phyloP scores from a whole-genome alignment of 1,140 invertebrate species.

The Trachymyrmex cornetzi region DNA sequence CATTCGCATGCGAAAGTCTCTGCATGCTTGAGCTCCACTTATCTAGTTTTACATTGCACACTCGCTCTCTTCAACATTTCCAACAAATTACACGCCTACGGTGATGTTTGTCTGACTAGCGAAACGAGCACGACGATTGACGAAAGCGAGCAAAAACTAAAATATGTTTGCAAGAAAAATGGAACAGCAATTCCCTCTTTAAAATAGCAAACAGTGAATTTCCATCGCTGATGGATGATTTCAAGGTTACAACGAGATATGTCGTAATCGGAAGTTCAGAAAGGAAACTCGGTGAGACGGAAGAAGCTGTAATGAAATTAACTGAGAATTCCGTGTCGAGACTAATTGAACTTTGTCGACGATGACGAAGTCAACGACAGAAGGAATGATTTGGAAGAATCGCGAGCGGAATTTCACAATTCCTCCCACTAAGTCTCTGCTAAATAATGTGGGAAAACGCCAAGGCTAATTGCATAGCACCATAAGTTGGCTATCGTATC shows the following conservation, averaged over 20 bases:
- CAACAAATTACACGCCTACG: constrained; percentile 42
- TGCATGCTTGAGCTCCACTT: constrained; percentile 22
- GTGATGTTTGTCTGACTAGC: constrained; percentile 4
- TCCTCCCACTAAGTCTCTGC: constrained; percentile 53
- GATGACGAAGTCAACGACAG: constrained; percentile 48
- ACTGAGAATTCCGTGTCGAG: constrained; percentile 59
- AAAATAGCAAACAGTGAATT: neutral
- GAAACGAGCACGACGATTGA: neutral
- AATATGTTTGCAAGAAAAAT: neutral
- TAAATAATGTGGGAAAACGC: constrained; percentile 77
- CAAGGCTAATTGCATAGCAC: constrained; percentile 72
- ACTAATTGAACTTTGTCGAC: constrained; percentile 46
- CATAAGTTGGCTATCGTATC: constrained; percentile 52
- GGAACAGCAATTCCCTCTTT: neutral
- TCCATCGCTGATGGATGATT: neutral
- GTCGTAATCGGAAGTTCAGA: constrained; percentile 23
- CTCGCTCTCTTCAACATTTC: constrained; percentile 30
- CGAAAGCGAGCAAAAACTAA: neutral
- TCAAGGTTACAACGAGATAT: constrained; percentile 39
- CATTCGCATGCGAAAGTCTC: constrained; percentile 9
- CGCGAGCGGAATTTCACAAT: constrained; percentile 70
- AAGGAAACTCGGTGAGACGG: constrained; percentile 48
- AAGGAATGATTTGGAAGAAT: constrained; percentile 49
- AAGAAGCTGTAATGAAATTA: constrained; percentile 59
- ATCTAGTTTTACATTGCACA: constrained; percentile 25